Conservation (phyloP, 1,140 invertebrate species). For the Solenopsis fugax region DNA sequence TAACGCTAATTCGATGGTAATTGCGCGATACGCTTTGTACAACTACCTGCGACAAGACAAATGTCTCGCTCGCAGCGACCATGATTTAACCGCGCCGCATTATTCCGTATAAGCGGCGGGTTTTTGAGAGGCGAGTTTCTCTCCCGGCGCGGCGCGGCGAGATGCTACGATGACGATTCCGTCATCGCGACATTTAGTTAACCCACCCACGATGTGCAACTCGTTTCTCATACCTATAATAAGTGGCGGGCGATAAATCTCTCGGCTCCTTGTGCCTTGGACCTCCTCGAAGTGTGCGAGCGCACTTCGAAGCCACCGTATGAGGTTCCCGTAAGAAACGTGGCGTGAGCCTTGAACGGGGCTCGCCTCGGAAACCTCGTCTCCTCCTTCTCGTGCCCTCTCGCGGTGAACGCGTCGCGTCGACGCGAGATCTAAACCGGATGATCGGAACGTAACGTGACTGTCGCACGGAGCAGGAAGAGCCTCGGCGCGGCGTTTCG, state of each 20-base stretch:
- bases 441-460: slow-evolving; percentile 20
- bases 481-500: background rate
- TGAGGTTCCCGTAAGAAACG: slow-evolving; percentile 37
- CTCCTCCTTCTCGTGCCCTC: background rate
- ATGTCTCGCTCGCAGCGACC: background rate
- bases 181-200: slow-evolving; percentile 53
- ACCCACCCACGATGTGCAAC: slow-evolving; percentile 75
- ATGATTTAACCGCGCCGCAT: background rate
- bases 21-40: background rate
- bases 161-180: slow-evolving; percentile 36
- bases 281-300: slow-evolving; percentile 77
- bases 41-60: slow-evolving; percentile 10
- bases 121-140: slow-evolving; percentile 35
- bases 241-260: slow-evolving; percentile 80
- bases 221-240: slow-evolving; percentile 76
- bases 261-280: slow-evolving; percentile 51
- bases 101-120: slow-evolving; percentile 21
- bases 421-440: slow-evolving; percentile 18
- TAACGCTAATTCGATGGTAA: background rate
- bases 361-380: background rate
- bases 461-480: slow-evolving; percentile 40
- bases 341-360: background rate
- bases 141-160: background rate
- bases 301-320: slow-evolving; percentile 46
- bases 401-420: slow-evolving; percentile 4